Base-by-base conservation (phyloP, 2,888 invertebrate genomes). In the Hyles lineata region DNA sequence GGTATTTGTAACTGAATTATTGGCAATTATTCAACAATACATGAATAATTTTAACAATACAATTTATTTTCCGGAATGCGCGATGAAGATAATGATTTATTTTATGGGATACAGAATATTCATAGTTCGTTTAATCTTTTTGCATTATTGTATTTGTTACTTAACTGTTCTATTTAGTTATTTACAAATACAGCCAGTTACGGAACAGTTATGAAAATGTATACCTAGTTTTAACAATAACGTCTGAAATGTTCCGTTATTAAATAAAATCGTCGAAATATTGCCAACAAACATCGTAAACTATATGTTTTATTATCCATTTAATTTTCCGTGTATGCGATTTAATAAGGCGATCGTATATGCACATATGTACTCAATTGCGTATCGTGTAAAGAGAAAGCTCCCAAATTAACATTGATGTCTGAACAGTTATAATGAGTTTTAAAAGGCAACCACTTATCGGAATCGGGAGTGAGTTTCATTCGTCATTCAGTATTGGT, bases 371-470 rank as follows among this genome's bases (percentile, higher is more conserved):
- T n/a, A 32, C 35, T 50, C 35, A 70, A 52, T 61, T 61, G 6
- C 29, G 70, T 55, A 61, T 25, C 70, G 32, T 19, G 23, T 69
- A 61, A 29, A 76, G 77, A 76, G 85, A 85, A 84, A 84, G 81
- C 76, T 72, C 74, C 72, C 62, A 78, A 81, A 82, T 77, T 78
- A 80, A 72, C 79, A 81, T 70, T 32, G 78, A 80, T 74, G 76
- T 74, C 75, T 80, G 78, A 76, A 80, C 75, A 75, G 67, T 67
- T 67, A 75, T 80, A 81, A 82, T 81, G 80, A 79, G 79, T 82
- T 80, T 83, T 75, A 77, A 81, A 82, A 82, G 80, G 81, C 82
- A 82, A 83, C 83, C 78, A 74, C 80, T 84, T 86, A 86, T 86
- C 84, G 71, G 70, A 70, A 76, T 55, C 25, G 63, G 21, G 21